Evolutionary conservation across 2,888 invertebrate species (phyloP).

Genomic region (Chaitophorus viminalis): DNA sequence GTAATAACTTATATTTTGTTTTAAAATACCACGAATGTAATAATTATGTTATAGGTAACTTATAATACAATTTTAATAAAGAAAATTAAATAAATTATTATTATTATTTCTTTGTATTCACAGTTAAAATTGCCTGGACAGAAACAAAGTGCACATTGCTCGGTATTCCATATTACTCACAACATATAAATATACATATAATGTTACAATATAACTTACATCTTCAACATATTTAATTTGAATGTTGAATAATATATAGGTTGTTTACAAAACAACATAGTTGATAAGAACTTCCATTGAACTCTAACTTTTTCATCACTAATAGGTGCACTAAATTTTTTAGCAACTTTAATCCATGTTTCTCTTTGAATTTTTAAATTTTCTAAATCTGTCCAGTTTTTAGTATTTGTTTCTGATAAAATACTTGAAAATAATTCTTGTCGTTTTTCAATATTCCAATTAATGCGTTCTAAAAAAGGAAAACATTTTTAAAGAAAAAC

Average conservation of each 20-base stretch:
- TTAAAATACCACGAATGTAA: too few relatives aligned
- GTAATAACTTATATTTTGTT: too few relatives aligned
- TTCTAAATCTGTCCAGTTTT: slow-evolving; percentile 41
- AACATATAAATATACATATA: too few relatives aligned
- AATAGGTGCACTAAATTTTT: not conserved
- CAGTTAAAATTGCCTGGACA: too few relatives aligned
- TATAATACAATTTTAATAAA: too few relatives aligned
- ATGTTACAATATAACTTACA: too few relatives aligned
- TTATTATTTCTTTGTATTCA: too few relatives aligned
- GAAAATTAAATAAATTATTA: too few relatives aligned
- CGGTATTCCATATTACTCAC: too few relatives aligned
- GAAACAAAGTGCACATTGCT: too few relatives aligned
- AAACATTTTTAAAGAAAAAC: not conserved
- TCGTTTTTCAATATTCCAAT: not conserved
- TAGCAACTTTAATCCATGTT: slow-evolving; percentile 16
- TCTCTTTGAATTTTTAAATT: not conserved
- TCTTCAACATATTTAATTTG: not conserved
- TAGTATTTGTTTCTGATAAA: slow-evolving; percentile 44
- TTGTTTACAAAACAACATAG: slow-evolving; percentile 48
- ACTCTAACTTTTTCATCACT: slow-evolving; percentile 11
- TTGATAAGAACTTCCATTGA: slow-evolving; percentile 36
- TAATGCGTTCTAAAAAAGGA: slow-evolving; percentile 11
- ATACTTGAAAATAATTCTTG: slow-evolving; percentile 49
- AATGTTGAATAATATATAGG: not conserved
- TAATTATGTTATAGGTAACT: too few relatives aligned